Percentiles rank a stretch among this genome's conserved stretches.
Conservation (phyloP, 2,113 vertebrate genomes). For the Corapipo altera region DNA sequence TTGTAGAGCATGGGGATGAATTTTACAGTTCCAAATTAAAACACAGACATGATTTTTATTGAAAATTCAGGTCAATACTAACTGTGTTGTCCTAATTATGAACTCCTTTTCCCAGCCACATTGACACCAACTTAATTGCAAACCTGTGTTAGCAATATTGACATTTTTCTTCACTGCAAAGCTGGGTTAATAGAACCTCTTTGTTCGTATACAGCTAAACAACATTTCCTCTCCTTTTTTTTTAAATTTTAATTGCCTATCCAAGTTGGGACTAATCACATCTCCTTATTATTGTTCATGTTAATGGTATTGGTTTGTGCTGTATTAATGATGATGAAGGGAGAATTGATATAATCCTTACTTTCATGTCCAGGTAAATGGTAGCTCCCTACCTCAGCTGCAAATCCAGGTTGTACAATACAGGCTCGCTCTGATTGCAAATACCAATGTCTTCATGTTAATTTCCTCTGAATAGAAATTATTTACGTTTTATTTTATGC, state of each 20-base stretch:
- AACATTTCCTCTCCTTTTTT: background rate
- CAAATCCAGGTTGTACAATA: conserved; percentile 13
- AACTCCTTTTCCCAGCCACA: conserved; percentile 34
- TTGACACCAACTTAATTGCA: conserved; percentile 62
- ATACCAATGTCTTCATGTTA: conserved; percentile 9
- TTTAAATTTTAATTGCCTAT: background rate
- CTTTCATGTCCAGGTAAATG: conserved; percentile 34
- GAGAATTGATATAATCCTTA: conserved; percentile 23
- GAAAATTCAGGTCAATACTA: conserved; percentile 67
- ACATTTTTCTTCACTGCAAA: conserved; percentile 19
- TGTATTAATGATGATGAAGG: conserved; percentile 34
- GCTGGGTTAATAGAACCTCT: conserved; percentile 6
- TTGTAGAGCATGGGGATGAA: conserved; percentile 46
- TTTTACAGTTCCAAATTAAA: conserved; percentile 66
- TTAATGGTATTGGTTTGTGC: conserved; percentile 14
- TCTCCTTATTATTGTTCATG: conserved; percentile 3
- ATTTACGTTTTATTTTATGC: conserved; percentile 62
- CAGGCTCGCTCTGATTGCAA: conserved; percentile 26
- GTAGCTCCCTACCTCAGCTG: background rate
- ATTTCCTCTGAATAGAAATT: conserved; percentile 58
- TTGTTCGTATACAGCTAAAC: background rate
- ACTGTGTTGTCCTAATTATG: conserved; percentile 51
- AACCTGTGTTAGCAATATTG: conserved; percentile 44
- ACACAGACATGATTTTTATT: conserved; percentile 48
- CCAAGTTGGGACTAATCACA: conserved; percentile 9